Percentiles rank a stretch among this genome's conserved stretches.
These are phyloP conservation scores for Catharus ustulatus DNA, from an alignment of 2,797 vertebrate genomes.

Conservation along the genomic window DNA sequence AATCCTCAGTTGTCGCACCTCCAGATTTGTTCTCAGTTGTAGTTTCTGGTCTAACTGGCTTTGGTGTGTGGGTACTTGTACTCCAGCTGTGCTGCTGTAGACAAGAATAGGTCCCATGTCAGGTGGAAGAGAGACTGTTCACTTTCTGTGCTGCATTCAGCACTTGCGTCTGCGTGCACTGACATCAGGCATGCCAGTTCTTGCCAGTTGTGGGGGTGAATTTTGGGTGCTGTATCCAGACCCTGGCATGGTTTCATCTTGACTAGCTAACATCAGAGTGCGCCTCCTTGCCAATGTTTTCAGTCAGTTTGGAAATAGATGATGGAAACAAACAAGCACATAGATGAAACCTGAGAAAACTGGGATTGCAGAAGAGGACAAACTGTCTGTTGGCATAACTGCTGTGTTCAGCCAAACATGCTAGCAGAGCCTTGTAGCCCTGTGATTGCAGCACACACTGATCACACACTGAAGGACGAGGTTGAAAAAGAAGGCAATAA, in stretches of 20 bases:
- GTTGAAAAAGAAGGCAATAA: background rate
- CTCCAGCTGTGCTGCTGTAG: rapidly evolving
- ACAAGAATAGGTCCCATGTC: background rate
- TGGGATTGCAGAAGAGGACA: background rate
- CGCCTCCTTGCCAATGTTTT: slow-evolving; percentile 11
- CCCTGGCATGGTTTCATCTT: background rate
- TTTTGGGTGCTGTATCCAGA: slow-evolving; percentile 25
- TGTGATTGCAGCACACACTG: rapidly evolving
- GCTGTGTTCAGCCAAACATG: background rate
- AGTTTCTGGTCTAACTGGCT: background rate
- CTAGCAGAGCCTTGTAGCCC: background rate
- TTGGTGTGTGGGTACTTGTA: background rate
- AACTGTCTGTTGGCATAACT: background rate
- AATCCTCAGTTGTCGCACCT: background rate
- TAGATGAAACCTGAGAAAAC: background rate
- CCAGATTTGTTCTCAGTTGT: background rate
- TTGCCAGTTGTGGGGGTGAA: slow-evolving; percentile 50
- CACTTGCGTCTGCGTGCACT: background rate
- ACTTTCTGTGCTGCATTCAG: rapidly evolving
- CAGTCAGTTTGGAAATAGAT: background rate
- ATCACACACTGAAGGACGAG: background rate
- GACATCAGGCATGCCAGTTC: background rate
- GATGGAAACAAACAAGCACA: background rate
- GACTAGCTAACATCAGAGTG: background rate
- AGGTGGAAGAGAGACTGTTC: background rate